Evolutionary conservation across 2,888 invertebrate species (phyloP), one percentile per base, ranked within the genome.

Genomic region (Eurytoma californica): DNA sequence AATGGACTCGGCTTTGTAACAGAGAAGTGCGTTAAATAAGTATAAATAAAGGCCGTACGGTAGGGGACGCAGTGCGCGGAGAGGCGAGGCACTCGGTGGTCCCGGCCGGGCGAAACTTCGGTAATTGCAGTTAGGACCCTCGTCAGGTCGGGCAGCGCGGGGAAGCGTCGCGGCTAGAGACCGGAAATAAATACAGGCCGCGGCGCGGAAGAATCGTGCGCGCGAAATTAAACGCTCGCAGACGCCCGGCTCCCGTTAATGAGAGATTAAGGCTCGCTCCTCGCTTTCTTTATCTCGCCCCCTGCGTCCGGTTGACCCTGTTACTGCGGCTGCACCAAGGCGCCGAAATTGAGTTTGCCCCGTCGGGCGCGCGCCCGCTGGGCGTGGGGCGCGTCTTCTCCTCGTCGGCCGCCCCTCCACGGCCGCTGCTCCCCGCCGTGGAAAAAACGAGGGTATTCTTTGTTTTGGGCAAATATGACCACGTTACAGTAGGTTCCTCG

Each of bases 381-480:
- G 57, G 49, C 47, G 58, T 9, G 74, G 57, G 58, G 24, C 24
- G 24, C 24, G 24, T 24, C 24, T 79, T 75, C 47, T 66, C 53
- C 70, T 55, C 24, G 66, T 69, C 51, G 57, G 60, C 73, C 69
- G 65, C 14, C 24, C 39, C 12, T 20, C 24, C 20, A 9, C 13
- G 7, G 55, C 49, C 18, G 24, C 51, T 3, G 69, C 49, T 51
- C 28, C 28, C 39, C n/a, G 69, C 47, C 49, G 72, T n/a, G 68
- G 68, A 72, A 74, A 55, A 72, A 39, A 39, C 68, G 67, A 73
- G 57, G 53, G 65, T 80, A 82, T 80, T 82, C 81, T 83, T 82
- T 83, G 76, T 79, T 77, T 28, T 72, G 72, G 72, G 73, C 58
- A 76, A 81, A 82, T 69, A 70, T 80, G 70, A 28, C 49, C 58